Percentiles rank a stretch among this genome's conserved stretches.
phyloP scores from a whole-genome alignment of 2,888 invertebrate species.

The Prosapia bicincta region DNA sequence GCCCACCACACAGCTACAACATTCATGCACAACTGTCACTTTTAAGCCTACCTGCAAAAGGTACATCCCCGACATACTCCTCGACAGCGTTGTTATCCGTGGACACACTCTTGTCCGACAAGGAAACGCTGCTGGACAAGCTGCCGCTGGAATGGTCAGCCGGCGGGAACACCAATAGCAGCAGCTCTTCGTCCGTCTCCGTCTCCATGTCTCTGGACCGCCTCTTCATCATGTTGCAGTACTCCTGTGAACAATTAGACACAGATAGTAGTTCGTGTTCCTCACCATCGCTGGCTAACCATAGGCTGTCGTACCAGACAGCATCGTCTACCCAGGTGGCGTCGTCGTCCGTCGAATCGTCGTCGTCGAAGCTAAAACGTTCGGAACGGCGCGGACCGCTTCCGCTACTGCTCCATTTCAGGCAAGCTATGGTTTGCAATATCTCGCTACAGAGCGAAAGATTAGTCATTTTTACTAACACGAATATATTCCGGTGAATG shows the following conservation, averaged over 20 bases:
- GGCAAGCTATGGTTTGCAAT: constrained; percentile 22
- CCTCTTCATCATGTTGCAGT: constrained; percentile 57
- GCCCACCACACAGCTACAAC: no score
- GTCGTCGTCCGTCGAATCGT: constrained; percentile 16
- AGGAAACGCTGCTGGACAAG: constrained; percentile 65
- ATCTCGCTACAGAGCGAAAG: constrained; percentile 28
- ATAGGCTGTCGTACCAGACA: constrained; percentile 33
- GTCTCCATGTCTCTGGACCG: constrained; percentile 83
- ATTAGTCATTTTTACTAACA: not conserved
- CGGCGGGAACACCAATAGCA: constrained; percentile 50
- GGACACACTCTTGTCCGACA: constrained; percentile 72
- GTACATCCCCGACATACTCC: constrained; percentile 80
- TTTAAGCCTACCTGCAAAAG: constrained; percentile 73
- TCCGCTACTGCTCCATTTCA: constrained; percentile 15
- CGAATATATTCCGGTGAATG: no score
- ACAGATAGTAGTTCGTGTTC: constrained; percentile 7
- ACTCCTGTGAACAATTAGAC: constrained; percentile 57
- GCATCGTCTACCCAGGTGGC: constrained; percentile 35
- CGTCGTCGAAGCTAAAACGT: constrained; percentile 15
- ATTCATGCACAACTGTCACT: not conserved
- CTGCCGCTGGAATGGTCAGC: constrained; percentile 61
- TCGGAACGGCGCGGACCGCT: constrained; percentile 1
- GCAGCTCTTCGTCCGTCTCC: constrained; percentile 62
- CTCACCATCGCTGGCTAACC: constrained; percentile 23
- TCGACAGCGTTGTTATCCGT: constrained; percentile 75